Evolutionary conservation across 2,888 invertebrate species (phyloP).

Genomic region (Drosophila leonis): DNA sequence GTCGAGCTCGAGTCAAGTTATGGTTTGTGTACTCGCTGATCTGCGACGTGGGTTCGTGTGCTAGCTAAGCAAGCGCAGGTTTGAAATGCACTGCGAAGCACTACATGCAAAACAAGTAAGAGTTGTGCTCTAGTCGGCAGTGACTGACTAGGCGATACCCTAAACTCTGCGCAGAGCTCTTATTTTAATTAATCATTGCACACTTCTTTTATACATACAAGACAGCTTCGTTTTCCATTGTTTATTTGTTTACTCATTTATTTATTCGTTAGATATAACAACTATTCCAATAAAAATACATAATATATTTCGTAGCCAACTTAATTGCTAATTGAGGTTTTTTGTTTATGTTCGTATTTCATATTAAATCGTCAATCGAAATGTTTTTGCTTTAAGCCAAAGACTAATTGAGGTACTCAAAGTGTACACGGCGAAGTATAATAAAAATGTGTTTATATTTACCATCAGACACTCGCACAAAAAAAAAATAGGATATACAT

Average conservation of each 20-base stretch:
- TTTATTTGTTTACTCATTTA: conserved; percentile 10
- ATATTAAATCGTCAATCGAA: conserved; percentile 10
- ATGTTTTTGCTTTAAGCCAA: conserved; percentile 3
- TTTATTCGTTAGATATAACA: conserved; percentile 36
- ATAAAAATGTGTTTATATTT: conserved; percentile 26
- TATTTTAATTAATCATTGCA: not conserved
- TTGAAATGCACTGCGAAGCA: conserved; percentile 22
- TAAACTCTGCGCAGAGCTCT: no score
- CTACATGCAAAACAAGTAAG: not conserved
- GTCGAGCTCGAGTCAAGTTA: not conserved
- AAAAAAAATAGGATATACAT: conserved; percentile 27
- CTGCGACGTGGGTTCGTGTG: not conserved
- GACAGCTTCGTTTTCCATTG: not conserved
- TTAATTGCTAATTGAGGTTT: conserved; percentile 69
- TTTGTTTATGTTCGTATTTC: not conserved
- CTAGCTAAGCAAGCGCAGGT: conserved; percentile 14
- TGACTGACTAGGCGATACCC: not conserved
- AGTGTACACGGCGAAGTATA: conserved; percentile 65
- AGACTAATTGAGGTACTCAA: conserved; percentile 69
- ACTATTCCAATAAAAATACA: conserved; percentile 47
- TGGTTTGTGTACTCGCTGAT: conserved; percentile 25
- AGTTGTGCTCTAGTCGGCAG: not conserved
- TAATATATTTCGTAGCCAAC: conserved; percentile 40
- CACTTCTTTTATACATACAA: not conserved
- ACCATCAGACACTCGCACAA: conserved; percentile 37